Evolutionary conservation across 2,888 invertebrate species (phyloP).

Genomic region (Pocota personata): DNA sequence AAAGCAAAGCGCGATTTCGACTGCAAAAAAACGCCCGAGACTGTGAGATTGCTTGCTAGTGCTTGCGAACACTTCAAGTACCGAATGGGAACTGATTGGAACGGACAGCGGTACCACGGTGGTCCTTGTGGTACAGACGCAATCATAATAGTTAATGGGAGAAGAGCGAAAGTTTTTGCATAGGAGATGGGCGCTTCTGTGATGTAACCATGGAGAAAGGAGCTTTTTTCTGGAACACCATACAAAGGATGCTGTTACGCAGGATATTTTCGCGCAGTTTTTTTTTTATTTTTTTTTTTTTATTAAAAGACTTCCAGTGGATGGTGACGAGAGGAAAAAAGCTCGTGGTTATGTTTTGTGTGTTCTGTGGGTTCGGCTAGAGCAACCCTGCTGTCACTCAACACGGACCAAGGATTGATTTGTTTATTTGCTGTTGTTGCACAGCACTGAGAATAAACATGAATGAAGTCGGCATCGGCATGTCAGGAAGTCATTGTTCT

Average conservation of each 20-base stretch:
- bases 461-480: conserved; percentile 15
- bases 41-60: conserved; percentile 14
- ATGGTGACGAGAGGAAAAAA: conserved; percentile 15
- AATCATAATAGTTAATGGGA: conserved; percentile 5
- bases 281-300: too few relatives aligned
- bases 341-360: conserved; percentile 38
- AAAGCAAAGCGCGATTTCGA: conserved; percentile 49
- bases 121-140: conserved; percentile 45
- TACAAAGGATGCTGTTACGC: conserved; percentile 56
- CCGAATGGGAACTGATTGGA: conserved; percentile 69
- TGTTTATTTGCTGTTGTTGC: conserved; percentile 46
- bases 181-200: conserved; percentile 29
- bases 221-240: conserved; percentile 50
- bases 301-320: conserved; percentile 30
- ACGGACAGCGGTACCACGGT: conserved; percentile 22
- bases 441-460: conserved; percentile 14
- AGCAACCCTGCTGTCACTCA: conserved; percentile 38
- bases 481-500: conserved; percentile 47
- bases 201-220: conserved; percentile 64
- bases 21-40: conserved; percentile 50
- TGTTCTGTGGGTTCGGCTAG: conserved; percentile 4
- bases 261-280: conserved; percentile 65
- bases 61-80: conserved; percentile 64
- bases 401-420: conserved; percentile 40
- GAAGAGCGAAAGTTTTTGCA: conserved; percentile 53